Evolutionary conservation across 37 sponge, comb jelly and placozoan species (phyloP).

Genomic region (Amphimedon queenslandica): DNA sequence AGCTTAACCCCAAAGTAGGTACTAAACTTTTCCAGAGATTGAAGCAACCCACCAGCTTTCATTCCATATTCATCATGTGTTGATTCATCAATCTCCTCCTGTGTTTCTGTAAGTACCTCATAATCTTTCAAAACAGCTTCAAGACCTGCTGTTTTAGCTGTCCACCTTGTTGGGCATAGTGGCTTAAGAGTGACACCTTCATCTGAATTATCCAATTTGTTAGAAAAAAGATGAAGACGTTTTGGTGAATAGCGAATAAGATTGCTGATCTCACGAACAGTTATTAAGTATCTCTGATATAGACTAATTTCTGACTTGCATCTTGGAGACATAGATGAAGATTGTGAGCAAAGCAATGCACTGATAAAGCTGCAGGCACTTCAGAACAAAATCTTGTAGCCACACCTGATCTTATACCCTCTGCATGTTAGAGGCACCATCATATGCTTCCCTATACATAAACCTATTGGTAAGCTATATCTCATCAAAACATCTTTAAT

Average conservation of each 20-base stretch:
- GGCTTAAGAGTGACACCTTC: conserved; percentile 23
- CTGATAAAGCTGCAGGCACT: conserved; percentile 39
- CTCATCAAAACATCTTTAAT: conserved; percentile 47
- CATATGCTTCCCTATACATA: conserved; percentile 59
- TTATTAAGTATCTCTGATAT: too few species aligned
- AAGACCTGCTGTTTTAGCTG: conserved; percentile 48
- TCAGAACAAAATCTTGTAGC: conserved; percentile 29
- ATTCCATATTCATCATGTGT: conserved; percentile 62
- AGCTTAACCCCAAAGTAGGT: conserved; percentile 41
- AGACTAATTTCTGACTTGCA: too few species aligned
- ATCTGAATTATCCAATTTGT: conserved; percentile 18
- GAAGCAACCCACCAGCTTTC: conserved; percentile 40
- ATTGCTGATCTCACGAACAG: conserved; percentile 22
- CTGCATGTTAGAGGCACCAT: conserved; percentile 53
- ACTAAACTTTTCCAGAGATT: conserved; percentile 21
- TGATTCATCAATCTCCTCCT: conserved; percentile 23
- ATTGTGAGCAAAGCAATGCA: conserved; percentile 58
- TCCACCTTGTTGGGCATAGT: conserved; percentile 63
- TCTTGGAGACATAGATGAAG: too few species aligned
- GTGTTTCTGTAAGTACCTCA: conserved; percentile 28
- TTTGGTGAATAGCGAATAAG: conserved; percentile 36
- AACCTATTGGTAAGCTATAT: conserved; percentile 16
- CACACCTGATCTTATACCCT: conserved; percentile 42
- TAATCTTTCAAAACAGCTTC: conserved; percentile 57
- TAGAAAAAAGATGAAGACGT: conserved; percentile 15